Percentiles rank a stretch among this genome's conserved stretches.
Evolutionary conservation across 1,140 invertebrate genomes (phyloP).

Genomic region (Drosophila dunni): DNA sequence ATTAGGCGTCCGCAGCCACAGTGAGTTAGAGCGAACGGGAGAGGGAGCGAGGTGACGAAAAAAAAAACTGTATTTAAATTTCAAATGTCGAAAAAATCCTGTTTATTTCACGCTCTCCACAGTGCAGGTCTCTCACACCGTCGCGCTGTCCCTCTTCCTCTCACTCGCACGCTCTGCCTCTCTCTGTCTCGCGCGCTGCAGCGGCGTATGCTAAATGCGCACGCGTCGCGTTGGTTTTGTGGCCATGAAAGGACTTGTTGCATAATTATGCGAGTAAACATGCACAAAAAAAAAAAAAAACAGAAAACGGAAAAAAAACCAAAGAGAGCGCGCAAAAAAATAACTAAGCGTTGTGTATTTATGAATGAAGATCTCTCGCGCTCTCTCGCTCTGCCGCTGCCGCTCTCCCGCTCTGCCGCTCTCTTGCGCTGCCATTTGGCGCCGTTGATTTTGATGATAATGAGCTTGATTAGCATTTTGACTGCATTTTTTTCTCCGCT

Average conservation of each 20-base stretch:
- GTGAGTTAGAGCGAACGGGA: no score
- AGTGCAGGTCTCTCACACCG: conserved; percentile 8
- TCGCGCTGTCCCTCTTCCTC: neutral
- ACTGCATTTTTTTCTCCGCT: conserved; percentile 62
- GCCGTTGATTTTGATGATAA: conserved; percentile 81
- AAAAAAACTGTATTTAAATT: conserved; percentile 71
- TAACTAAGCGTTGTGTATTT: conserved; percentile 75
- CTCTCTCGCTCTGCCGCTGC: conserved; percentile 16
- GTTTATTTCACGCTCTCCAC: conserved; percentile 45
- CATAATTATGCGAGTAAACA: conserved; percentile 80
- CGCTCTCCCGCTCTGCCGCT: conserved; percentile 23
- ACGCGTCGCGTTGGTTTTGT: conserved; percentile 70
- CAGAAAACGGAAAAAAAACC: conserved; percentile 35
- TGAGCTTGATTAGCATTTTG: conserved; percentile 82
- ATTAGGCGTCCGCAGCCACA: conserved; percentile 59
- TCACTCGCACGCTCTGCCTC: neutral
- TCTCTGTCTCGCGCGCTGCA: conserved; percentile 12
- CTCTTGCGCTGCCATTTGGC: conserved; percentile 32
- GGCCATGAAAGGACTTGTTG: conserved; percentile 78
- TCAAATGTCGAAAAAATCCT: conserved; percentile 77
- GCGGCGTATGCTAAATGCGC: conserved; percentile 75
- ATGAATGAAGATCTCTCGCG: conserved; percentile 75
- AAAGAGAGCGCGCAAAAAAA: conserved; percentile 37
- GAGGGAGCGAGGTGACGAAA: neutral
- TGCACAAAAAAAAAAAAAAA: conserved; percentile 10